Percentiles rank a stretch among this genome's conserved stretches.
Evolutionary conservation across 1,140 invertebrate genomes (phyloP).

Genomic region (Cotesia typhae): DNA sequence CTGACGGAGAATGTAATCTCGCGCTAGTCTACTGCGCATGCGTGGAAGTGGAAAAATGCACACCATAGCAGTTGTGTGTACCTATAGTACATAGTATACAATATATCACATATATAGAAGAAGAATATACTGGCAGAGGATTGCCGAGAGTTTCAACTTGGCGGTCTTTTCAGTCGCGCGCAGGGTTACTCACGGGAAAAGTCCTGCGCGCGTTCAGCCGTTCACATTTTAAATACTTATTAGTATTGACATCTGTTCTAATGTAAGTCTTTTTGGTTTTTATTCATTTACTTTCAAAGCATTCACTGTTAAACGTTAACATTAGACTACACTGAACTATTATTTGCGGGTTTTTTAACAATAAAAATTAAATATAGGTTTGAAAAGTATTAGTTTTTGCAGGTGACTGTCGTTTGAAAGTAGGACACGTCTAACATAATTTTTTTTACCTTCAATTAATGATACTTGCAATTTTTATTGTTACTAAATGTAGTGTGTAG

Average conservation of each 20-base stretch:
- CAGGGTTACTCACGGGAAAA: slow-evolving; percentile 13
- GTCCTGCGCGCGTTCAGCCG: slow-evolving; percentile 18
- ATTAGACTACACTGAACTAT: too few relatives aligned
- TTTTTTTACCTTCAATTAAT: too few relatives aligned
- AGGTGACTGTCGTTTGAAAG: too few relatives aligned
- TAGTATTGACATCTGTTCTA: not conserved
- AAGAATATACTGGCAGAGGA: slow-evolving; percentile 15
- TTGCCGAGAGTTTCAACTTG: slow-evolving; percentile 8
- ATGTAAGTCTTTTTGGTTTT: not conserved
- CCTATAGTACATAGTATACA: too few relatives aligned
- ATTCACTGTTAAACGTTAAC: too few relatives aligned
- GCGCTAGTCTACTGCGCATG: not conserved
- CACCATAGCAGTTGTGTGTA: not conserved
- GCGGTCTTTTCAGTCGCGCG: slow-evolving; percentile 33
- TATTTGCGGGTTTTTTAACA: too few relatives aligned
- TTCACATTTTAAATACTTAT: slow-evolving; percentile 3
- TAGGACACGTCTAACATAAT: too few relatives aligned
- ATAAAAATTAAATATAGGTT: too few relatives aligned
- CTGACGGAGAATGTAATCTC: not conserved
- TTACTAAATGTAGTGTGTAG: too few relatives aligned
- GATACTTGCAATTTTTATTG: too few relatives aligned
- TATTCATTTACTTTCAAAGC: not conserved
- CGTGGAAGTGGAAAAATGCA: not conserved
- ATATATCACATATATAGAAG: not conserved
- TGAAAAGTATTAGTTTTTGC: too few relatives aligned